Evolutionary conservation across 2,888 invertebrate species (phyloP), one percentile per base, ranked within the genome.

Genomic region (Poecilus cupreus): DNA sequence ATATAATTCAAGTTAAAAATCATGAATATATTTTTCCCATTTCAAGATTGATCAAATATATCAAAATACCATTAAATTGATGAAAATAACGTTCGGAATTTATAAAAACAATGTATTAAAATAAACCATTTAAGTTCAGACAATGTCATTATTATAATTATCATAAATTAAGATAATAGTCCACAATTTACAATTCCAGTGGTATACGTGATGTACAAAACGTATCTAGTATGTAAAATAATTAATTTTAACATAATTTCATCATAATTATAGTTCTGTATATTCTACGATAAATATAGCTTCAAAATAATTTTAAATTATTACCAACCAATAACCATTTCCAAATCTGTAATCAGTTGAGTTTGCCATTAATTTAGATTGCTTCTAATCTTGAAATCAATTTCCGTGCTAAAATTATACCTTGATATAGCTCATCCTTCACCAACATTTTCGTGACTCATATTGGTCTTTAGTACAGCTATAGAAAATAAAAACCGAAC

Each of bases 351-450:
- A 60, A 60, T 60, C 37, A 37, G 13, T 18, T 13, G 37, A 18
- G 24, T 68, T 68, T 68, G 18, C 37, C 32, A 60, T 60, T 60
- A 60, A 60, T 60, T 57, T 6, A 32, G 26, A 26, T 68, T 68
- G 64, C 64, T 68, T 68, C 18, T 20, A 68, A 68, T 68, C 37
- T 68, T 60, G 37, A 37, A 68, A 68, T 68, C 64, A 68, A 68
- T 68, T 68, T 68, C 64, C 64, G 37, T 18, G 32, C 32, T 37
- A 18, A 37, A 68, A 32, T 68, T 68, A 37, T 24, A 37, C 51
- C 20, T 51, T 20, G 51, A 60, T 57, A 11, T 13, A 60, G 22
- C 60, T 60, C 60, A 60, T 60, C 24, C n/a, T 60, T 60, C 60
- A 10, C 13, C n/a, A 46, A 46, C 46, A 13, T 46, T 46, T 46